These are phyloP conservation scores for Maconellicoccus hirsutus DNA, from an alignment of 1,140 invertebrate genomes.

Conservation along the genomic window DNA sequence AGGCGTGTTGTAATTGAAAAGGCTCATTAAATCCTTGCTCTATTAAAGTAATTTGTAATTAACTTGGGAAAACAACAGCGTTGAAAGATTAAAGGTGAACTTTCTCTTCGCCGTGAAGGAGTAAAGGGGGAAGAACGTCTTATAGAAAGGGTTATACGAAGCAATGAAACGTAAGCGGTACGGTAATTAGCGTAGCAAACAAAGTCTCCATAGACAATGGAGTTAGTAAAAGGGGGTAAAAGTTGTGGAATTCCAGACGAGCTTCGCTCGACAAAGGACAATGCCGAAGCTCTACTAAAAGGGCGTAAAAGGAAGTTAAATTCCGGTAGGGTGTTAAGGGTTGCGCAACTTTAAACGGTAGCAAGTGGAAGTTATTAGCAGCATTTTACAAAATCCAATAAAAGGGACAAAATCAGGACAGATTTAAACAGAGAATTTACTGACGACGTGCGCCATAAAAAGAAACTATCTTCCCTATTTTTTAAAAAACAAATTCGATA, in stretches of 20 bases:
- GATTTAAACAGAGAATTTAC: conserved; percentile 13
- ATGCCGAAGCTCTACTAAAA: not conserved
- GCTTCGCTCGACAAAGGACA: conserved; percentile 19
- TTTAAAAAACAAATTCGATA: too few species aligned
- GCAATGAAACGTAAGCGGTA: not conserved
- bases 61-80: conserved; percentile 18
- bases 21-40: conserved; percentile 20
- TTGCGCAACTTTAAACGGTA: conserved; percentile 12
- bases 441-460: not conserved
- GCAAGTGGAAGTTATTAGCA: conserved; percentile 1
- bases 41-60: conserved; percentile 23
- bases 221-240: conserved; percentile 8
- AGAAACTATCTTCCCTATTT: not conserved
- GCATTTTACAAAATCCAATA: conserved; percentile 20
- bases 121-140: not conserved
- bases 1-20: conserved; percentile 12
- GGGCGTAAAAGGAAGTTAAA: not conserved
- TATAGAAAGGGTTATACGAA: not conserved
- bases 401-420: conserved; percentile 17
- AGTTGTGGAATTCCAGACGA: conserved; percentile 22
- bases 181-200: conserved; percentile 19
- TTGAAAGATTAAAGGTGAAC: conserved; percentile 19
- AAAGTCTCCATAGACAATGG: conserved; percentile 15
- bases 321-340: conserved; percentile 12
- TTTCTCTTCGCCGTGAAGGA: not conserved